Percentiles rank a stretch among this genome's conserved stretches.
These are phyloP conservation scores for Mesocentrotus franciscanus DNA, from an alignment of 53 echinoderm and acorn worm species.

Conservation along the genomic window DNA sequence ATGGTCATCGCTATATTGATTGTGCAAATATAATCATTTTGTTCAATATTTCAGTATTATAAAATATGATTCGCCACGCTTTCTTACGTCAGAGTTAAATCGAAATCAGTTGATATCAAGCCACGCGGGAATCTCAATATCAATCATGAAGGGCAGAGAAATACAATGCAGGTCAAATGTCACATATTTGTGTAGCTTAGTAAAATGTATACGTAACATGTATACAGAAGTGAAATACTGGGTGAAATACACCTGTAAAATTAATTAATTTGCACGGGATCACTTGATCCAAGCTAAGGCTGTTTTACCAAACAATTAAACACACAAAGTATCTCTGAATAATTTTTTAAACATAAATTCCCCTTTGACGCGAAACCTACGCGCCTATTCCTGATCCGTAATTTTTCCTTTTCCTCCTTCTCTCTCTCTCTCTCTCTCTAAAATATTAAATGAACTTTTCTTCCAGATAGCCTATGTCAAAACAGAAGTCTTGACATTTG, in stretches of 20 bases:
- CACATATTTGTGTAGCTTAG: too few relatives aligned
- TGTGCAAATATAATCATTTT: not conserved
- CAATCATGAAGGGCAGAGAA: not conserved
- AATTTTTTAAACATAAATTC: too few relatives aligned
- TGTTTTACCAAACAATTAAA: too few relatives aligned
- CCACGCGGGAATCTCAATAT: not conserved
- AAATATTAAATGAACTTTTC: not conserved
- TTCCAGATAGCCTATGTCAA: not conserved
- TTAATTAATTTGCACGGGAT: too few relatives aligned
- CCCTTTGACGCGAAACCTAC: too few relatives aligned
- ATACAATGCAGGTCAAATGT: too few relatives aligned
- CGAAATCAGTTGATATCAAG: not conserved
- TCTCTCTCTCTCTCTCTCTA: not conserved
- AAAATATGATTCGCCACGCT: not conserved
- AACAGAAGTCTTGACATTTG: not conserved
- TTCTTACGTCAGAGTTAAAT: not conserved
- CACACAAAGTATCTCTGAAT: too few relatives aligned
- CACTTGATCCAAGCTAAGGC: too few relatives aligned
- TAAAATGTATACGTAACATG: too few relatives aligned
- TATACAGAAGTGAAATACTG: too few relatives aligned
- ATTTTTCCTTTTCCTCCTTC: not conserved
- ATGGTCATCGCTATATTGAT: not conserved
- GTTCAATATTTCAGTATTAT: not conserved
- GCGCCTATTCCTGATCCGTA: not conserved
- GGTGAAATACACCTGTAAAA: too few relatives aligned